phyloP scores from a whole-genome alignment of 2,888 invertebrate species.

The Thysanoteuthis rhombus region DNA sequence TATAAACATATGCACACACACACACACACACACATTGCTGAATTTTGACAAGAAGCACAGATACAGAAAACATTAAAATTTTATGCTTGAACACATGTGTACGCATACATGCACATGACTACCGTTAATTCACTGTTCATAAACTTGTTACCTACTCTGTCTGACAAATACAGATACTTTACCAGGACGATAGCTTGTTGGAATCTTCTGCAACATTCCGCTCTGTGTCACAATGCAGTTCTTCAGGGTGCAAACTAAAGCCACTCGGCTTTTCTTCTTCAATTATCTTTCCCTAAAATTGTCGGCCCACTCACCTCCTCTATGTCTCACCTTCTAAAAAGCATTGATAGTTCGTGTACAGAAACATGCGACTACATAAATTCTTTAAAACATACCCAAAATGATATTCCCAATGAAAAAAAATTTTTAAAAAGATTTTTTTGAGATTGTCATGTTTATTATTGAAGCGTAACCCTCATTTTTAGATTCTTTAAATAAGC shows the following conservation, averaged over 20 bases:
- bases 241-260: background rate
- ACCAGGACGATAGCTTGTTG: background rate
- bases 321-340: background rate
- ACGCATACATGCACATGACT: background rate
- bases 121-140: background rate
- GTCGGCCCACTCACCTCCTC: background rate
- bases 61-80: background rate
- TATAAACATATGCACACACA: background rate
- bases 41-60: background rate
- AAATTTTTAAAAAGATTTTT: too few relatives aligned
- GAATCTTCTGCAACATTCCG: background rate
- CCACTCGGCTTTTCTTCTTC: background rate
- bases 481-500: background rate
- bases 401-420: too few relatives aligned
- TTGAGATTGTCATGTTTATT: too few relatives aligned
- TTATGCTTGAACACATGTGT: background rate
- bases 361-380: background rate
- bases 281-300: background rate
- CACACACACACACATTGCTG: background rate
- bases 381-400: too few relatives aligned
- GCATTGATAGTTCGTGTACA: background rate
- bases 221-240: background rate
- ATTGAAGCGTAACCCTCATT: too few relatives aligned
- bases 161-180: background rate
- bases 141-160: background rate